These are phyloP conservation scores for Melanaphis sacchari DNA, from an alignment of 1,140 invertebrate species.

Conservation along the genomic window DNA sequence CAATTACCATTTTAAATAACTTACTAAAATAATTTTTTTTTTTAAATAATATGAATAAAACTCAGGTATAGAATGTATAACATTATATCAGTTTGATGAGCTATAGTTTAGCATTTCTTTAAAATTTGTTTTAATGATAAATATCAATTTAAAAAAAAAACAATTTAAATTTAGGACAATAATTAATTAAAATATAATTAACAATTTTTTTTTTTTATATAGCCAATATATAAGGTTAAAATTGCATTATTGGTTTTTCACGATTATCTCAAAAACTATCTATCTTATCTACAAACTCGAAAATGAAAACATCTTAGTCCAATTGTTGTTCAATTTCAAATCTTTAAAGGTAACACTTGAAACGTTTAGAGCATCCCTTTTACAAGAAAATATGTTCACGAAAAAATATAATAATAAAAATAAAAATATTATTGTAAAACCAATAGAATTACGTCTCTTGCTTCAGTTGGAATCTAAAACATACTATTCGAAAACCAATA, in stretches of 20 bases:
- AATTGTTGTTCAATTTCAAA: background rate
- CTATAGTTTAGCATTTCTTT: background rate
- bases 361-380: background rate
- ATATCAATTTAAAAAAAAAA: background rate
- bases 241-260: background rate
- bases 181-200: background rate
- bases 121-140: background rate
- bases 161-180: background rate
- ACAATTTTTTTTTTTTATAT: background rate
- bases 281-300: background rate
- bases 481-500: background rate
- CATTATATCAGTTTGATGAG: background rate
- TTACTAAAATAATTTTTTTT: background rate
- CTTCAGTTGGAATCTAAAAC: background rate
- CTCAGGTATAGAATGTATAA: background rate
- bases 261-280: background rate
- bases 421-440: background rate
- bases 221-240: background rate
- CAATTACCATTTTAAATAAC: background rate
- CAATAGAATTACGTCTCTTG: background rate
- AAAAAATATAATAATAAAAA: conserved; percentile 6
- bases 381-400: background rate
- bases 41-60: background rate
- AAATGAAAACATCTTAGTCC: background rate
- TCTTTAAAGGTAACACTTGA: background rate